These are phyloP conservation scores for Clarias gariepinus DNA, from an alignment of 2,113 vertebrate genomes.

Conservation along the genomic window DNA sequence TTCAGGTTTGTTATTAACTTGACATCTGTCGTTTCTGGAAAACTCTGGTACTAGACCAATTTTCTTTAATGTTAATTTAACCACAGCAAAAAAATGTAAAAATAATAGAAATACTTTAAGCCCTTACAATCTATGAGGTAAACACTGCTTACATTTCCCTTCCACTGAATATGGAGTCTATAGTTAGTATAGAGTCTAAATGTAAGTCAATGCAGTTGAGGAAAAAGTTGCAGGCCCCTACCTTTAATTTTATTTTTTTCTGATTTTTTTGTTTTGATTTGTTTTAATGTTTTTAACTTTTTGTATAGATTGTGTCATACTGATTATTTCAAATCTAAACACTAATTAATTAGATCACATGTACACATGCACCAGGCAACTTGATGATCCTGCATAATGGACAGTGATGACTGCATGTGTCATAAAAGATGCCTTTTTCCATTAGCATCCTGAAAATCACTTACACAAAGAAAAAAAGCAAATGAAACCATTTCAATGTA, in stretches of 20 bases:
- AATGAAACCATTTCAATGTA: conserved; percentile 7
- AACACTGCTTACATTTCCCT: background rate
- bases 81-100: background rate
- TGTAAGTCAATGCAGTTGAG: background rate
- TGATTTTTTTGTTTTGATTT: too few relatives aligned
- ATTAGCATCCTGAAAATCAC: background rate
- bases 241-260: background rate
- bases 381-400: background rate
- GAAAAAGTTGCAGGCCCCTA: background rate
- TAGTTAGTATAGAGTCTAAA: too few relatives aligned
- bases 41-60: background rate
- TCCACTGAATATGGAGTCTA: background rate
- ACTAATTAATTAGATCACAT: background rate
- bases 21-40: background rate
- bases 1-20: background rate
- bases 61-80: background rate
- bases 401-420: background rate
- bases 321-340: background rate
- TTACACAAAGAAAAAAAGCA: background rate
- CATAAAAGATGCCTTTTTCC: background rate
- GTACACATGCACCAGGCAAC: background rate
- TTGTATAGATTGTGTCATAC: background rate
- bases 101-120: background rate
- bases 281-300: background rate
- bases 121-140: background rate